phyloP scores from a whole-genome alignment of 2,113 vertebrate species.

The Vulpes ferrilata region DNA sequence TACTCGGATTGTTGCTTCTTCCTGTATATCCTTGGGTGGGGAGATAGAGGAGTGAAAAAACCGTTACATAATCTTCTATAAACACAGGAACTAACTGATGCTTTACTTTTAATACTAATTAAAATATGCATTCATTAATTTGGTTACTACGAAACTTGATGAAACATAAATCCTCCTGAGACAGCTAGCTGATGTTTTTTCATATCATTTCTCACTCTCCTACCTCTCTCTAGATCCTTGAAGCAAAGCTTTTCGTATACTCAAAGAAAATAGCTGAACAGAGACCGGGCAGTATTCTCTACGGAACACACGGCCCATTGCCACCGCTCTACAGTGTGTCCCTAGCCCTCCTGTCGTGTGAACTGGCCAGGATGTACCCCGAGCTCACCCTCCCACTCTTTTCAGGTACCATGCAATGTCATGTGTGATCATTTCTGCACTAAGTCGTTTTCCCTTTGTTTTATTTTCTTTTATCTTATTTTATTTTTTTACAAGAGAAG shows the following conservation, averaged over 20 bases:
- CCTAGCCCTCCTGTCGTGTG: constrained; percentile 94
- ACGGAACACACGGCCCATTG: constrained; percentile 95
- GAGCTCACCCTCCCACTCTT: constrained; percentile 98
- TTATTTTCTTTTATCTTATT: background rate
- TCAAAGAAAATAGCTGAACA: constrained; percentile 97
- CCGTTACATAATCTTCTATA: background rate
- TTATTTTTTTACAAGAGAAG: background rate
- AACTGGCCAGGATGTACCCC: constrained; percentile 98
- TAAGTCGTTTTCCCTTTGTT: background rate
- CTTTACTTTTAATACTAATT: background rate
- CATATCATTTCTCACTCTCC: constrained; percentile 14
- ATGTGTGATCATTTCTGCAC: background rate
- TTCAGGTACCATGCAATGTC: constrained; percentile 90
- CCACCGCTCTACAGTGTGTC: constrained; percentile 98
- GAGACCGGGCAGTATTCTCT: constrained; percentile 95
- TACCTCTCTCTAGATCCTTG: constrained; percentile 91
- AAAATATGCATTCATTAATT: background rate
- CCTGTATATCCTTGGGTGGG: background rate
- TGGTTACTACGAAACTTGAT: constrained; percentile 10
- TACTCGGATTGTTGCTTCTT: background rate
- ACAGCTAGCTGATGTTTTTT: background rate
- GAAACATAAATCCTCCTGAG: constrained; percentile 17
- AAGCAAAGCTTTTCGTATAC: constrained; percentile 97
- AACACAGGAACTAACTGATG: background rate
- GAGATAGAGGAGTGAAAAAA: background rate